Base-by-base conservation (phyloP, 1,140 invertebrate species). In the Portunus trituberculatus region DNA sequence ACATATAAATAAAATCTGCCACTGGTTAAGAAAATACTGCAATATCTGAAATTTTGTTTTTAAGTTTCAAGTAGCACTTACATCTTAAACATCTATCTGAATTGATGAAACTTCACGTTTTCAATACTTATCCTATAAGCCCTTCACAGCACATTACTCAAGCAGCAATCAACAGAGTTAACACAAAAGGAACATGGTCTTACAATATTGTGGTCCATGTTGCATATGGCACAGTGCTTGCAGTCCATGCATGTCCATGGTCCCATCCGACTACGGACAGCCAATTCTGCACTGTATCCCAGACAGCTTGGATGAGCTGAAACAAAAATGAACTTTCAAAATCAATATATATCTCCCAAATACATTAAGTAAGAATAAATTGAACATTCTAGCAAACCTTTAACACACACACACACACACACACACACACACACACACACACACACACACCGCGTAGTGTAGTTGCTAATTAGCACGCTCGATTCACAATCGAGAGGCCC, bases 171-270 rank as follows among this genome's bases (percentile, higher is more conserved):
- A 0, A 59, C 16, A n/a, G 20, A 76, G 8, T n/a, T 20, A 7
- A 76, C 20, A 76, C n/a, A 76, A 76, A 76, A 76, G n/a, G 20
- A 25, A 76, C 7, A 76, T 0, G n/a, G 20, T 94, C 96, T 96
- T 84, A 96, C 96, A 88, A 96, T 96, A 93, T 93, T 95, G 82
- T 96, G 96, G 86, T 96, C 96, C 96, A 96, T 96, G 52, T 96
- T 96, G 45, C 97, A 97, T 8, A 97, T 95, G 94, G 96, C 96
- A 96, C 97, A 97, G 10, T 97, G 97, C 93, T 97, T 97, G 96
- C 97, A 97, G 95, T 97, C 97, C 91, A 97, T 97, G 96, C 97
- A 97, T 83, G 97, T 97, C 97, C 97, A 97, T 8, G 97, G 97
- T 31, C 96, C 97, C 94, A 96, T 96, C 76, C 96, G 93, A 28